Evolutionary conservation across 2,113 vertebrate species (phyloP).

Genomic region (Pollachius pollachius): DNA sequence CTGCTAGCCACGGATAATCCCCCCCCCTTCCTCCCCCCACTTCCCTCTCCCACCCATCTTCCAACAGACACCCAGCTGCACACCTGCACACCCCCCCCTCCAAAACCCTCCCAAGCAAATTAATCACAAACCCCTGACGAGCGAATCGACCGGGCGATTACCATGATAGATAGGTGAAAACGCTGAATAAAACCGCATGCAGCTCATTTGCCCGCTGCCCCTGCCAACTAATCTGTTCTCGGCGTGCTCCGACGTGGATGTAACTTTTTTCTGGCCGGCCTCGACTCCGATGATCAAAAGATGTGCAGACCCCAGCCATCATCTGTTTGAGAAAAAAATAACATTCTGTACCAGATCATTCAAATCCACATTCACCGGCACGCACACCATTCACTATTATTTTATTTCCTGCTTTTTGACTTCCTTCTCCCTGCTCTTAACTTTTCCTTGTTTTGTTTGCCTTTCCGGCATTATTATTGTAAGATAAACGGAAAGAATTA

Average conservation of each 20-base stretch:
- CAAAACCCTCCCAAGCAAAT: conserved; percentile 71
- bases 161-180: conserved; percentile 89
- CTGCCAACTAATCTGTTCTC: neutral
- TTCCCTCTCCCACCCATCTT: conserved; percentile 39
- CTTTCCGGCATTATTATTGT: too few relatives aligned
- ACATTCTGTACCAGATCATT: neutral
- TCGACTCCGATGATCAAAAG: neutral
- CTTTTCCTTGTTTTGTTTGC: too few relatives aligned
- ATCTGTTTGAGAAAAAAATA: neutral
- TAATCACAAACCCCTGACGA: conserved; percentile 88
- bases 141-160: conserved; percentile 85
- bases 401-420: too few relatives aligned
- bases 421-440: too few relatives aligned
- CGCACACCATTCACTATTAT: neutral
- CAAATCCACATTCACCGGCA: neutral
- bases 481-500: too few relatives aligned
- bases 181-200: conserved; percentile 85
- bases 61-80: conserved; percentile 60
- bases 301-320: neutral
- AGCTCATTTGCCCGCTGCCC: neutral
- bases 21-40: too few relatives aligned
- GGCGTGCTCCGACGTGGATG: neutral
- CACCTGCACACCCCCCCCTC: conserved; percentile 74
- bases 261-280: neutral
- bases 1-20: too few relatives aligned